Evolutionary conservation across 2,888 invertebrate genomes (phyloP), one percentile per base, ranked within the genome.

Genomic region (Drosophila kuntzei): DNA sequence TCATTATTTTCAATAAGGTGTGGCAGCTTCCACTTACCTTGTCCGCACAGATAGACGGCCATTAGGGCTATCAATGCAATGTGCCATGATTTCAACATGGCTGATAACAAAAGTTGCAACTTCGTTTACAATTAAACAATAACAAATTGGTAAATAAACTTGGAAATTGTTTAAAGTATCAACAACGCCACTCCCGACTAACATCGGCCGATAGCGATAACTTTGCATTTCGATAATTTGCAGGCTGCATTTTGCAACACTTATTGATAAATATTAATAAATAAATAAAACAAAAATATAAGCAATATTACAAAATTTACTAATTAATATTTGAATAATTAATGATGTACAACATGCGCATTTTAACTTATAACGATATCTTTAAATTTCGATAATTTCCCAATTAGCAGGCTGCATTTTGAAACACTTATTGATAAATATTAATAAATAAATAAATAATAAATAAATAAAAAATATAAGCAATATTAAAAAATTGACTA

Each of bases 51-150:
- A 65, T 89, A 91, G 41, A 90, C 49, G n/a, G 85, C 80, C 6
- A 83, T 29, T 2, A 90, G 22, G 3, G 76, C 76, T 58, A 91
- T 29, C 32, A 90, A 9, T 14, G 75, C 74, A 49, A 91, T 65
- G 59, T 91, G 89, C 91, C 91, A 91, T 3, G 77, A 27, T 39
- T 90, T 80, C 90, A 90, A 84, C 46, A 36, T 74, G 11, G 11
- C 18, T 8, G 14, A 7, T 37, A 16, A 12, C 9, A 50, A n/a
- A 11, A 22, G 2, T 39, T 27, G 36, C 7, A 4, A 7, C 6
- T 32, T 27, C 12, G 20, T 36, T 65, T n/a, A 37, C 9, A 25
- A 37, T 37, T 54, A 5, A 37, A 25, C 18, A 63, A 43, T 46
- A 70, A 63, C 14, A 72, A 64, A 29, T 36, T 27, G 18, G 20